phyloP scores from a whole-genome alignment of 2,888 invertebrate genomes.

The Magallana nippona region DNA sequence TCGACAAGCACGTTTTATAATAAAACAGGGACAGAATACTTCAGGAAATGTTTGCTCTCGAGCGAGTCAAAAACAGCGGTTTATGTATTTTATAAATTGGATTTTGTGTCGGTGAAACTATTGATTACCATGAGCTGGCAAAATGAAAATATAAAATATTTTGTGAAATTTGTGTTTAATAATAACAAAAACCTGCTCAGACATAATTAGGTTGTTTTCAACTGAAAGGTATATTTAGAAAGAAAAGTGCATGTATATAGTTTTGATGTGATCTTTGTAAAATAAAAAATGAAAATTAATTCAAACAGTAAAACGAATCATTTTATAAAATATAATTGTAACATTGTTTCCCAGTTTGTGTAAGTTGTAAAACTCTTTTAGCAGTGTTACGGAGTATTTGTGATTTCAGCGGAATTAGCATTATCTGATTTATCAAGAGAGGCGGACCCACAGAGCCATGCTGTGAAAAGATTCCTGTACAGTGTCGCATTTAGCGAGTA shows the following conservation, averaged over 20 bases:
- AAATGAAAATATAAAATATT: neutral
- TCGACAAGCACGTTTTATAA: slow-evolving; percentile 22
- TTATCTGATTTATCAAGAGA: slow-evolving; percentile 2
- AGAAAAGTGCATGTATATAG: too few species aligned
- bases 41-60: slow-evolving; percentile 15
- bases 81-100: slow-evolving; percentile 27
- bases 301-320: too few species aligned
- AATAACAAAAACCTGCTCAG: neutral
- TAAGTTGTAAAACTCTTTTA: too few species aligned
- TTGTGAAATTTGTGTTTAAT: neutral
- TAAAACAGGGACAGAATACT: slow-evolving; percentile 1
- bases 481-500: slow-evolving; percentile 14
- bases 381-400: too few species aligned
- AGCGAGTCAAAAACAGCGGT: slow-evolving; percentile 19
- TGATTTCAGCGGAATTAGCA: neutral
- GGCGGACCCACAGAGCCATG: neutral
- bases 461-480: slow-evolving; percentile 3
- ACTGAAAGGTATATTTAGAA: neutral
- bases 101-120: neutral
- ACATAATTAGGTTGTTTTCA: neutral
- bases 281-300: too few species aligned
- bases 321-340: too few species aligned
- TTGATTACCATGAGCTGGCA: neutral
- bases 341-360: too few species aligned
- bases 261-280: too few species aligned